Base-by-base conservation (phyloP, 2,888 invertebrate genomes). In the Eupsilia transversa region DNA sequence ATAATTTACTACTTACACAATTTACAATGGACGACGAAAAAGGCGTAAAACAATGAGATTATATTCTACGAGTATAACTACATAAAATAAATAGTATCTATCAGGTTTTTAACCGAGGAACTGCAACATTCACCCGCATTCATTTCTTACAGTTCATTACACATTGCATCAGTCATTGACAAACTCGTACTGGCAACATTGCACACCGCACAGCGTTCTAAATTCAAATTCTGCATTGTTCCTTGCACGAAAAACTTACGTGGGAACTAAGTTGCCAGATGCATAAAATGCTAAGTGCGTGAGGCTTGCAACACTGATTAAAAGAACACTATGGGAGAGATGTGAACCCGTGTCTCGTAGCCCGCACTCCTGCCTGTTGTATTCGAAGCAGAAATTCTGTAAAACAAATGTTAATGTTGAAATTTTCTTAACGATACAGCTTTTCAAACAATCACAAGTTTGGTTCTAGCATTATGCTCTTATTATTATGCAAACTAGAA, bases 331-430 rank as follows among this genome's bases (percentile, higher is more conserved):
- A 65, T 88, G 83, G 71, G 88, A 82, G 57, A 79, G 72, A 46
- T 80, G 79, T 20, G 87, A 81, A 23, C 92, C 93, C 59, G 85
- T 88, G 69, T 89, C 92, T 20, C 89, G 82, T 71, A 91, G 71
- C 14, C 92, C 90, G 88, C 96, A 96, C 86, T 96, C 96, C 74
- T 94, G 93, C 2, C 93, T 94, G 30, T 94, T 93, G 86, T 96
- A 96, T 89, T 94, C 95, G 71, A 94, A 89, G 90, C 96, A 96
- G 89, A 94, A 96, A 87, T 92, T 95, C 96, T 96, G 96, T 64
- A 92, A 93, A 88, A 72, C 82, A 88, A 89, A 80, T 56, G 56
- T 61, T 35, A 46, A 27, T 54, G 43, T 74, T 82, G 12, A 69
- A 79, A 64, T 41, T 66, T 74, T 69, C 35, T 30, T 65, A 64